Percentiles rank a stretch among this genome's conserved stretches.
These are phyloP conservation scores for Salminus brasiliensis DNA, from an alignment of 2,113 vertebrate species.

Conservation along the genomic window DNA sequence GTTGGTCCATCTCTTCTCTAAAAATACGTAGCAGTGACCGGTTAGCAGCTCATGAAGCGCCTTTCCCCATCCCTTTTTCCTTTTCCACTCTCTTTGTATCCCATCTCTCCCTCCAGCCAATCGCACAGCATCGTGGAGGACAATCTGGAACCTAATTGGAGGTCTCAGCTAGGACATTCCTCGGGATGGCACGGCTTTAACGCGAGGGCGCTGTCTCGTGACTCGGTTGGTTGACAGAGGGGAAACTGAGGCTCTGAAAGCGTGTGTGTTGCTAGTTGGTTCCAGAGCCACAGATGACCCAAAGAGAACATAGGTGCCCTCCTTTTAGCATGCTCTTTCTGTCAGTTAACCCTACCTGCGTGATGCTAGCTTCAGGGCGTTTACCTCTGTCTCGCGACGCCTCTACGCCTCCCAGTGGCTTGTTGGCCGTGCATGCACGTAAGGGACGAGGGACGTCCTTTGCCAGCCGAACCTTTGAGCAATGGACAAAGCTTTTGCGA, in stretches of 20 bases:
- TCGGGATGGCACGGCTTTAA: constrained; percentile 77
- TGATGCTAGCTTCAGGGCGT: constrained; percentile 59
- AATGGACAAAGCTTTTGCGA: constrained; percentile 57
- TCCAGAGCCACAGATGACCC: constrained; percentile 73
- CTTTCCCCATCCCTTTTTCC: constrained; percentile 64
- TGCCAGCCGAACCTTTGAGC: constrained; percentile 49
- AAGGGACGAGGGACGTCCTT: constrained; percentile 74
- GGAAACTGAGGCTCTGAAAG: constrained; percentile 74
- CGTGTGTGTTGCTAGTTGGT: constrained; percentile 57
- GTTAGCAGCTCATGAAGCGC: constrained; percentile 74
- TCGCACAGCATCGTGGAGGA: constrained; percentile 82
- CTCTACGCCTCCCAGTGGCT: not conserved
- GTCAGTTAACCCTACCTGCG: constrained; percentile 59
- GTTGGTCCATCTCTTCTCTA: constrained; percentile 62
- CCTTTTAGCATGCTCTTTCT: constrained; percentile 68
- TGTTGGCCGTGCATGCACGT: constrained; percentile 65
- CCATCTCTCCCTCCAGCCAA: constrained; percentile 75
- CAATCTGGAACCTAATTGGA: constrained; percentile 82
- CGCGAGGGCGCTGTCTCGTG: constrained; percentile 77
- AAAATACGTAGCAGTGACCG: constrained; percentile 67
- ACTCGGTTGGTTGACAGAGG: constrained; percentile 82
- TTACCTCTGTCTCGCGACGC: constrained; percentile 43
- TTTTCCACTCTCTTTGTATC: constrained; percentile 75
- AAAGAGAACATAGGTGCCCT: constrained; percentile 45
- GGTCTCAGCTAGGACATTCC: constrained; percentile 76